Evolutionary conservation across 37 sponge, comb jelly and placozoan genomes (phyloP), one percentile per base, ranked within the genome.

Genomic region (Ianthella basta): DNA sequence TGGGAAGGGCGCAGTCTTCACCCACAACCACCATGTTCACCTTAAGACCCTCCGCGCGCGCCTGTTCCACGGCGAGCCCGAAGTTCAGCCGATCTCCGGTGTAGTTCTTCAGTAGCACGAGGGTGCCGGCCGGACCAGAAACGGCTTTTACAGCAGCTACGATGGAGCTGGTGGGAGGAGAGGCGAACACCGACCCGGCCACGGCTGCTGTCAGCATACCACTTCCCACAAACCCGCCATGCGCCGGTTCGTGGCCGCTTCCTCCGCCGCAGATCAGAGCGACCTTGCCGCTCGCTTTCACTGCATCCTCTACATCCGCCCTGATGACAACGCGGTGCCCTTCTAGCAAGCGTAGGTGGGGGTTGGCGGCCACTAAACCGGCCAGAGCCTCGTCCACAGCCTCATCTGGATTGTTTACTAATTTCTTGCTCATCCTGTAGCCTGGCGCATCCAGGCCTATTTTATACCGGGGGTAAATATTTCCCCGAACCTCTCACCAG

Each of bases 71-170:
- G 10, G 99, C 99, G 54, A 95, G 88, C 1, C 99, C 96, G 82
- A 98, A 98, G 89, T 96, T 95, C 69, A 98, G 82, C 32, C 99
- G 83, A 77, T 98, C 99, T 32, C 99, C 99, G 0, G 99, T 98
- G 88, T 98, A 98, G 83, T 98, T 98, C 80, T 93, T 98, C 2
- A 96, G 91, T 27, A 98, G 94, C 69, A 96, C 88, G 67, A 98
- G 82, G 19, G 86, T 83, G 24, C 99, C 99, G 0, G 90, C 93
- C 5, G 90, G 88, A n/a, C 92, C 88, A 16, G 87, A 40, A 24
- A 92, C 89, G 25, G 91, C 89, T 61, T 85, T 81, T 35, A 92
- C 82, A 83, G 97, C 93, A 50, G 94, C 91, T 29, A 94, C 61
- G 50, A 98, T 90, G 69, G 92, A 65, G 37, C 66, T 68, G 8